Evolutionary conservation across 2,113 vertebrate genomes (phyloP).

Genomic region (Petroica traversi): DNA sequence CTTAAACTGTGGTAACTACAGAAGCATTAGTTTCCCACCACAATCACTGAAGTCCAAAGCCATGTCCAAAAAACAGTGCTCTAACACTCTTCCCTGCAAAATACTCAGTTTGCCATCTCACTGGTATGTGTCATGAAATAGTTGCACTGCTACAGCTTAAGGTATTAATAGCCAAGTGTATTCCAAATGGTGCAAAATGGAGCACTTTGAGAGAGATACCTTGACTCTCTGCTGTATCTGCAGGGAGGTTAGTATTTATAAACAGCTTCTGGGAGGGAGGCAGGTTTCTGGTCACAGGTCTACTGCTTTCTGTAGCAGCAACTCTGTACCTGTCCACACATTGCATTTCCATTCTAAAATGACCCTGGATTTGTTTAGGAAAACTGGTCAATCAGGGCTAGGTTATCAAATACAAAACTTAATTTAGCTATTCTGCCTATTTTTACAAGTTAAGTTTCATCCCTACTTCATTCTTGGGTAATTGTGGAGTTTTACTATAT

Average conservation of each 20-base stretch:
- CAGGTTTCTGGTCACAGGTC: not conserved
- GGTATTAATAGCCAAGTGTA: not conserved
- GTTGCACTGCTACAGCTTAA: not conserved
- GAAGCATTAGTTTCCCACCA: not conserved
- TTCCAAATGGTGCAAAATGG: not conserved
- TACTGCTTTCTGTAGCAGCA: not conserved
- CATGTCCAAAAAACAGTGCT: not conserved
- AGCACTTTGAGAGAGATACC: not conserved
- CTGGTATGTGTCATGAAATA: fast-evolving
- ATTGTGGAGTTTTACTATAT: not conserved
- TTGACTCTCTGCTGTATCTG: not conserved
- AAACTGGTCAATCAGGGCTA: not conserved
- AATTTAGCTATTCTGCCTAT: not conserved
- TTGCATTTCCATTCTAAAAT: not conserved
- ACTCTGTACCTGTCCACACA: not conserved
- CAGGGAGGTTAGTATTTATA: not conserved
- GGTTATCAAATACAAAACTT: not conserved
- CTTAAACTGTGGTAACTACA: fast-evolving
- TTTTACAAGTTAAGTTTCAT: not conserved
- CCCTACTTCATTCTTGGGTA: not conserved
- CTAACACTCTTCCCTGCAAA: not conserved
- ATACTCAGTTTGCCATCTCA: not conserved
- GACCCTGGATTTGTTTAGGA: not conserved
- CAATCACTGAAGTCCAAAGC: not conserved
- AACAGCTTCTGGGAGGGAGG: not conserved